Base-by-base conservation (phyloP, 2,113 vertebrate genomes). In the Columba janthina region DNA sequence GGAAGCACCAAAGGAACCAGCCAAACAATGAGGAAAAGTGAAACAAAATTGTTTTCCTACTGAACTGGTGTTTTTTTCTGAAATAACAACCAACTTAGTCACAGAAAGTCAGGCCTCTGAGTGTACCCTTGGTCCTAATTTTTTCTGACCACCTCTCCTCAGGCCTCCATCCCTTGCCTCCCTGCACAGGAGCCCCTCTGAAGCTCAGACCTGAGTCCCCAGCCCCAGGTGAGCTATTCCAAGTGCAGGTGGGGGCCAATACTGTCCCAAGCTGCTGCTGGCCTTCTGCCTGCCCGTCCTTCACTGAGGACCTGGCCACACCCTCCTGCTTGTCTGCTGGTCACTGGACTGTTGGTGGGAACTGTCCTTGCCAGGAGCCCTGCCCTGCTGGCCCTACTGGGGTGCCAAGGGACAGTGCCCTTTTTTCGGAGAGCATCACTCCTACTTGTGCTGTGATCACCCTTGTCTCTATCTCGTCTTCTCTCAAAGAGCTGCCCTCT, bases 91-190 rank as follows among this genome's bases (percentile, higher is more conserved):
- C 36, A 48, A 2, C 1, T 81, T n/a, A 53, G 13, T 20, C 29
- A 42, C 29, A 73, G 48, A 38, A 65, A 6, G 2, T 70, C n/a
- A 50, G 13, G 54, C 10, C 2, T 2, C 32, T 34, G 20, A 70
- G 44, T 24, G 9, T 12, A 64, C 2, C 21, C 15, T 3, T 60
- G 15, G 2, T 36, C 25, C 29, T 38, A 40, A 12, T 51, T n/a
- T 85, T 65, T 74, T 31, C 42, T 44, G 16, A 58, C 14, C 3
- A 31, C 6, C 5, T 54, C 42, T 79, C 15, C 44, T 34, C 19
- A 2, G 19, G 17, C 7, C 5, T 56, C 8, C 11, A 36, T 22
- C 1, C 2, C 4, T 9, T 12, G 2, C 2, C 1, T 0, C 15
- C 7, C 18, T 46, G 15, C 5, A 31, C 57, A 54, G 24, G 18